These are phyloP conservation scores for Marmota flaviventris DNA, from an alignment of 2,113 vertebrate species.

Conservation along the genomic window DNA sequence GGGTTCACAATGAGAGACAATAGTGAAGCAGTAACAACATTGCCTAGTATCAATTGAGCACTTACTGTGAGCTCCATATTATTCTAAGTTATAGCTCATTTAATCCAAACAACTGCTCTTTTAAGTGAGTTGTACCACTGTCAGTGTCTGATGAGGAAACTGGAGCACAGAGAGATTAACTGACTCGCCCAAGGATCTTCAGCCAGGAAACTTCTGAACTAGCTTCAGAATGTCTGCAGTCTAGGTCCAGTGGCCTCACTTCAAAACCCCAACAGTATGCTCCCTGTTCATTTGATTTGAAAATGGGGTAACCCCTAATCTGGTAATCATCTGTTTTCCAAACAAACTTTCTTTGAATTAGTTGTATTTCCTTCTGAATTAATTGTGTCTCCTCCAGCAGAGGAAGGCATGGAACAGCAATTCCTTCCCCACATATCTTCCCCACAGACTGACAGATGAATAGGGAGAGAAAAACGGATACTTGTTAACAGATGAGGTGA, in stretches of 20 bases:
- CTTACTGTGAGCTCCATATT: neutral
- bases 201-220: neutral
- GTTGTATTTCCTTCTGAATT: neutral
- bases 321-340: conserved; percentile 14
- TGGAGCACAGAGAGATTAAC: neutral
- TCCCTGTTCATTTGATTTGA: neutral
- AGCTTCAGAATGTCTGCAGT: neutral
- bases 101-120: neutral
- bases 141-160: neutral
- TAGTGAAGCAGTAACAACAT: neutral
- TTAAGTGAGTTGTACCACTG: neutral
- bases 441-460: neutral
- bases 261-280: neutral
- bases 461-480: neutral
- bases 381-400: neutral
- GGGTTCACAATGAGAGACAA: conserved; percentile 24
- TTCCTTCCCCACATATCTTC: conserved; percentile 2
- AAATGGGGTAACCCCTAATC: neutral
- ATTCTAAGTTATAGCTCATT: conserved; percentile 14
- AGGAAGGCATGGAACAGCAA: neutral
- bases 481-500: neutral
- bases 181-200: neutral
- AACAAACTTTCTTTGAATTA: neutral
- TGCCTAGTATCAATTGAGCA: neutral
- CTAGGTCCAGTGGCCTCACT: neutral